Evolutionary conservation across 1,140 invertebrate species (phyloP), one percentile per base, ranked within the genome.

Genomic region (Drosophila gunungcola): DNA sequence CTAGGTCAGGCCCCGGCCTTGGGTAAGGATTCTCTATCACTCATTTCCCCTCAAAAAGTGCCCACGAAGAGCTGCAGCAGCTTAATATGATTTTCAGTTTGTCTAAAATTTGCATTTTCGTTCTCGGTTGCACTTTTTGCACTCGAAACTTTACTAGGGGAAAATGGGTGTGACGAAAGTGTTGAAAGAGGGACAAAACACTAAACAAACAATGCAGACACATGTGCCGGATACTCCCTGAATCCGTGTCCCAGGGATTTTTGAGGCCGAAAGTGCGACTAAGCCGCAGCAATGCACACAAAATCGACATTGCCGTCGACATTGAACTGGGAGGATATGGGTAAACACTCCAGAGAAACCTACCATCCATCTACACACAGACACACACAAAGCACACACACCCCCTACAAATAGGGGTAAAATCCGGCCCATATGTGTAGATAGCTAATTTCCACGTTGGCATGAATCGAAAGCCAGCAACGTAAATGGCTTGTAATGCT

Each of bases 1-100:
- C 79, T 96, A 89, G 94, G 95, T 82, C 94, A 93, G 61, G 92
- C 93, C 3, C 91, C 93, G 9, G 91, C 91, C 36, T 57, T 94
- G 80, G 95, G 95, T 95, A 94, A 93, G 81, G 7, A 52, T 32
- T 9, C 12, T 25, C 29, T 25, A 12, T 27, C 38, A 39, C 55
- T 49, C 56, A 39, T 41, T 6, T 21, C 13, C 48, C 36, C 29
- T 42, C 11, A 6, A 32, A 48, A 39, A 38, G 60, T n/a, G 54
- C 16, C 45, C 12, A 38, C 32, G n/a, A 34, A 45, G 25, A 36
- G 13, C 38, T 21, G 45, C 57, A 36, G 34, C 34, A 56, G 69
- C 49, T 69, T 83, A 67, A 83, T 83, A 63, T 75, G 63, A 78
- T 83, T 82, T 78, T 70, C 63, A 62, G 74, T 62, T 73, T 43